Base-by-base conservation (phyloP, 2,888 invertebrate species). In the Melanostoma mellinum region DNA sequence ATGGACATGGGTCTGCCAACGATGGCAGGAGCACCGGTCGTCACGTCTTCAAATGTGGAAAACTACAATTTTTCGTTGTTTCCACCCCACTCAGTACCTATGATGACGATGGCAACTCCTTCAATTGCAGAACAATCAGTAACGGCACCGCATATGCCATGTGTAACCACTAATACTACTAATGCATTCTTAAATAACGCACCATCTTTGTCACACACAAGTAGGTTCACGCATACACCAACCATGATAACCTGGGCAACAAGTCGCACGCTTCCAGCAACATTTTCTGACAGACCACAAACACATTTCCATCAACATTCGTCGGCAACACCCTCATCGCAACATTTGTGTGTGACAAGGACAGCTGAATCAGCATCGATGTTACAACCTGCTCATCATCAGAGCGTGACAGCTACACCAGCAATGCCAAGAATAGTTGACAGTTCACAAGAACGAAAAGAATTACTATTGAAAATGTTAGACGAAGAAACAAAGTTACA, bases 401-500 rank as follows among this genome's bases (percentile, higher is more conserved):
- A 36, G 55, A 9, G 32, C 30, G 44, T 55, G 53, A 44, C 53
- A 67, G 33, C 53, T 35, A 20, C 20, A 6, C 4, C 42, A 44
- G 58, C 44, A 20, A 10, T 40, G 30, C 36, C 56, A 40, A 56
- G 30, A 6, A 3, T 8, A 35, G 20, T 67, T 56, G 44, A 74
- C 32, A 20, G 65, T 40, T 56, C 52, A 6, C 58, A 8, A 46
- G 10, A n/a, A 8, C 38, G 52, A 55, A 55, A 38, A 3, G 33
- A 65, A 48, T 50, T 74, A 6, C 55, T 65, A 67, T 46, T 74
- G 48, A 63, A 81, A 38, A 61, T 81, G 50, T 30, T 77, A n/a
- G 76, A 72, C 30, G 76, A 81, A 42, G 72, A 81, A 40, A 81
- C 32, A 63, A 65, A 65, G 53, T 38, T 75, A 2, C 75, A 80